phyloP scores from a whole-genome alignment of 2,797 vertebrate species.

The Hoplostethus mediterraneus region DNA sequence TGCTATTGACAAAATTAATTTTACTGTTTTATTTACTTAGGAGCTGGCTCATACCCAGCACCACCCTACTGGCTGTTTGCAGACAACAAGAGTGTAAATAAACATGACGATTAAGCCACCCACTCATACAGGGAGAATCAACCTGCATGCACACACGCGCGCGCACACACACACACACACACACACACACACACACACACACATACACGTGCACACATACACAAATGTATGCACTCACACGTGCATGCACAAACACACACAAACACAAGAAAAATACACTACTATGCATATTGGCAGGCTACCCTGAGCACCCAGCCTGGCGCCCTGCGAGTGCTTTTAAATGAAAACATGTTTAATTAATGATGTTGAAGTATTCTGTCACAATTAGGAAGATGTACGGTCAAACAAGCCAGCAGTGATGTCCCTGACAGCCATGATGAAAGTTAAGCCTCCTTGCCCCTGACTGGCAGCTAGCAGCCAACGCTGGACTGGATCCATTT shows the following conservation, averaged over 20 bases:
- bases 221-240: slow-evolving; percentile 4
- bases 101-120: slow-evolving; percentile 78
- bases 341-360: slow-evolving; percentile 99
- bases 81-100: slow-evolving; percentile 79
- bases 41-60: slow-evolving; percentile 66
- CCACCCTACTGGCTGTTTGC: slow-evolving; percentile 73
- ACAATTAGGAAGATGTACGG: slow-evolving; percentile 98
- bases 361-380: slow-evolving; percentile 97
- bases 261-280: slow-evolving; percentile 43
- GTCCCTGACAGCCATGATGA: slow-evolving; percentile 96
- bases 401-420: slow-evolving; percentile 95
- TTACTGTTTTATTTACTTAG: slow-evolving; percentile 73
- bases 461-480: slow-evolving; percentile 90
- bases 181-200: slow-evolving; percentile 33
- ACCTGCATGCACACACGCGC: slow-evolving; percentile 45
- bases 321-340: slow-evolving; percentile 89
- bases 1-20: slow-evolving; percentile 78
- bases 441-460: slow-evolving; percentile 89
- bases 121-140: slow-evolving; percentile 62
- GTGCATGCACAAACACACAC: slow-evolving; percentile 32
- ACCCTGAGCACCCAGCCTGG: slow-evolving; percentile 72
- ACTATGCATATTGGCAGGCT: slow-evolving; percentile 61
- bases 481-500: slow-evolving; percentile 87
- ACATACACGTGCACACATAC: slow-evolving; percentile 33
- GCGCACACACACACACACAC: slow-evolving; percentile 6